A percentile compares a stretch with the other conserved stretches of the same genome.
phyloP scores from a whole-genome alignment of 1,140 invertebrate species.

The Cydia strobilella region DNA sequence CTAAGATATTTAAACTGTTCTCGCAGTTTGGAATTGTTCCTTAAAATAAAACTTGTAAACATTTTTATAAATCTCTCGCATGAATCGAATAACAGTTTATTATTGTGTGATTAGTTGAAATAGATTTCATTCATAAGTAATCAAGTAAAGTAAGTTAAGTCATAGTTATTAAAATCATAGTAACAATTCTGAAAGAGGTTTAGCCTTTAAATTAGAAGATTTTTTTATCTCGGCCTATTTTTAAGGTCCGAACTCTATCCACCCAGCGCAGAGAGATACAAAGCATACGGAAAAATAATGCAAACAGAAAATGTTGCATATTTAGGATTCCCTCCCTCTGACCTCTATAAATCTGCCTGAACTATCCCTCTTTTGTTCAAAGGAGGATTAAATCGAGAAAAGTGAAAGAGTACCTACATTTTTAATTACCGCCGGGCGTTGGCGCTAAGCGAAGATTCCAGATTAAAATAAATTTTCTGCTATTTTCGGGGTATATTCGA shows the following conservation, averaged over 20 bases:
- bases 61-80: no score
- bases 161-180: no score
- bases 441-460: background rate
- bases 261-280: background rate
- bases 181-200: no score
- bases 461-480: slow-evolving; percentile 29
- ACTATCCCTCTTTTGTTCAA: slow-evolving; percentile 22
- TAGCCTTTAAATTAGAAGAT: no score
- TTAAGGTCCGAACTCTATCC: background rate
- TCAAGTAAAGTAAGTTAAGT: no score
- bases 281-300: background rate
- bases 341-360: slow-evolving; percentile 19
- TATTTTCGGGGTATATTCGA: slow-evolving; percentile 11
- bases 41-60: no score
- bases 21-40: no score
- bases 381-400: slow-evolving; percentile 21
- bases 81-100: no score
- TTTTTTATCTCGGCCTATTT: background rate
- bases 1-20: no score
- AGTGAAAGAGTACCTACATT: slow-evolving; percentile 31
- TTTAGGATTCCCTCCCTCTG: background rate
- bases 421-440: slow-evolving; percentile 19
- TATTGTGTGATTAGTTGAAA: no score
- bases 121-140: no score
- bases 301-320: slow-evolving; percentile 4